phyloP scores from a whole-genome alignment of 2,888 invertebrate genomes.

The Omphaloscelis lunosa region DNA sequence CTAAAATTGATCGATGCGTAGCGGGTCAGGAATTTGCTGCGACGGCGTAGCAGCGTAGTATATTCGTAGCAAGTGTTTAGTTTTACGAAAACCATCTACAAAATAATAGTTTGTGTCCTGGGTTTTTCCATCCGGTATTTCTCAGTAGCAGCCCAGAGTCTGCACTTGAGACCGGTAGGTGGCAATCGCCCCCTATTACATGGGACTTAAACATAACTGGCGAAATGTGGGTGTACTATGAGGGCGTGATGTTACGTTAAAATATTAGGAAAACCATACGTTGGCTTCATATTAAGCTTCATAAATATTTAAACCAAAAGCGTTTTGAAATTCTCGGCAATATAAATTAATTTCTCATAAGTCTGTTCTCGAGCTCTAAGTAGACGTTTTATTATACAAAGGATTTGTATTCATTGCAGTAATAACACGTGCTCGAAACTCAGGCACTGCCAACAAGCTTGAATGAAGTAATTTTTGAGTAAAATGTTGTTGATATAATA shows the following conservation, averaged over 20 bases:
- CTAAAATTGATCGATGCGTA: background rate
- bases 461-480: background rate
- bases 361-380: constrained; percentile 1
- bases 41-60: constrained; percentile 22
- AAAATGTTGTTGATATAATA: constrained; percentile 6
- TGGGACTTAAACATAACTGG: background rate
- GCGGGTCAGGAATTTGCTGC: constrained; percentile 9
- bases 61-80: constrained; percentile 11
- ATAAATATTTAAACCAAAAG: constrained; percentile 16
- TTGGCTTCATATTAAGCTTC: background rate
- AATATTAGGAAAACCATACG: background rate
- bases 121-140: background rate
- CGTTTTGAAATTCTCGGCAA: constrained; percentile 2
- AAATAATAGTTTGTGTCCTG: constrained; percentile 1
- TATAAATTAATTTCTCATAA: constrained; percentile 15
- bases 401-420: constrained; percentile 24
- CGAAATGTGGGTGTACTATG: background rate
- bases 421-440: background rate
- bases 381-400: constrained; percentile 6
- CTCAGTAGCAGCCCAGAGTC: background rate
- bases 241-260: background rate
- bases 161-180: too few relatives aligned
- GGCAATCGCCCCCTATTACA: background rate
- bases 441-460: constrained; percentile 2
- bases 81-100: background rate